Conservation (phyloP, 2,888 invertebrate genomes). For the Sisyra nigra region DNA sequence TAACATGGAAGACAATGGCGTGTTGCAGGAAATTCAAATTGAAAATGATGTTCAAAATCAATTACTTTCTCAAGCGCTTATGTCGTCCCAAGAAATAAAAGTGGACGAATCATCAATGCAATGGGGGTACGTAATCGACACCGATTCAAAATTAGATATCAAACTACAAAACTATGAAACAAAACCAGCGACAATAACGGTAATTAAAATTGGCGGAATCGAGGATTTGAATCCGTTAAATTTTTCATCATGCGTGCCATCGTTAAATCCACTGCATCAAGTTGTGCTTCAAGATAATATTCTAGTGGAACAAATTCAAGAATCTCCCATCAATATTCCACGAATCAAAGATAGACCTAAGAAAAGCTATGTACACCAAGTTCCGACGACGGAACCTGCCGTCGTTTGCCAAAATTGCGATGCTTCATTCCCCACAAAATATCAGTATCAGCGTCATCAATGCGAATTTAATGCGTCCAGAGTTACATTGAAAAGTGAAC, state of each 20-base stretch:
- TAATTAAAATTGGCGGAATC: constrained; percentile 18
- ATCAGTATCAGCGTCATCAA: constrained; percentile 28
- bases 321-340: constrained; percentile 2
- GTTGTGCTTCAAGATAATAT: constrained; percentile 5
- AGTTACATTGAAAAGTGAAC: constrained; percentile 24
- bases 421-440: constrained; percentile 27
- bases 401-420: constrained; percentile 30
- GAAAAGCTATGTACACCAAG: constrained; percentile 13
- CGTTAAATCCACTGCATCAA: constrained; percentile 8
- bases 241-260: constrained; percentile 15
- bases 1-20: constrained; percentile 17
- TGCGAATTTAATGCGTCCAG: constrained; percentile 28
- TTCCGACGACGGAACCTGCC: constrained; percentile 15
- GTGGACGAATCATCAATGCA: constrained; percentile 11
- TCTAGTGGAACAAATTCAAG: constrained; percentile 4
- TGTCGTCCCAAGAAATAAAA: constrained; percentile 15
- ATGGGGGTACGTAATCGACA: constrained; percentile 10
- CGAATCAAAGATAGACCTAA: constrained; percentile 14
- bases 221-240: constrained; percentile 18
- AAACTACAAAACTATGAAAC: constrained; percentile 16
- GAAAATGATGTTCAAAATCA: constrained; percentile 19
- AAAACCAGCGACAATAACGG: constrained; percentile 17
- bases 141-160: constrained; percentile 15
- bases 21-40: constrained; percentile 18
- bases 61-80: constrained; percentile 18